Base-by-base conservation (phyloP, 2,797 vertebrate species). In the Tokudaia muenninki region DNA sequence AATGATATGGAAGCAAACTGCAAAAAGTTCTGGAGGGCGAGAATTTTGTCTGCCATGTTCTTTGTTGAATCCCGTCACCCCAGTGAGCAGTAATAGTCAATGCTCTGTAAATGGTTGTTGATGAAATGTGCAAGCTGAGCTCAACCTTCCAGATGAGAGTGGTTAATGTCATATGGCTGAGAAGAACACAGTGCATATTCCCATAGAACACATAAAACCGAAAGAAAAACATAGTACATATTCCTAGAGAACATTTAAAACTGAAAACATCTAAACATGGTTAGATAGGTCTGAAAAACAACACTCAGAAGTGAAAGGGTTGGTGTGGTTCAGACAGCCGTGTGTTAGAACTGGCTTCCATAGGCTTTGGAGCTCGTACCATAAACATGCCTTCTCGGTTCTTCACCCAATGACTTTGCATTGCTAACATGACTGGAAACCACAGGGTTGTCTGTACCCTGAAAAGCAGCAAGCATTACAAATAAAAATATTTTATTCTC, bases 331-430 rank as follows among this genome's bases (percentile, higher is more conserved):
- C 31, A 9, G 41, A 34, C 7, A 59, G 11, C 55, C 3, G 4
- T 44, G 12, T 61, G 21, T 4, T 34, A 34, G 55, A 24, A 3
- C 26, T 29, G 29, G 37, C 12, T 47, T 47, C 29, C 31, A 0
- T 10, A 77, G 52, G 21, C 26, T 29, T 31, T 26, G 22, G 7
- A 79, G 31, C 5, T 79, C 0, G 1, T 3, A 1, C 6, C 14
- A 0, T 50, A 21, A 2, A 16, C 13, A 3, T n/a, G 31, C 1
- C 4, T 6, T 2, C 47, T n/a, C 14, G 0, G 4, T 50, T 50
- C 21, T 63, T 50, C 41, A 50, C 26, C 57, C 59, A 65, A 6
- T 50, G 59, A 29, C 34, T 52, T 37, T 22, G 29, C 34, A 7
- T 12, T 37, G 59, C 22, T n/a, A 31, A 2, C 16, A 31, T 79